Conservation (phyloP, 1,140 invertebrate species). For the Drosophila rhopaloa region DNA sequence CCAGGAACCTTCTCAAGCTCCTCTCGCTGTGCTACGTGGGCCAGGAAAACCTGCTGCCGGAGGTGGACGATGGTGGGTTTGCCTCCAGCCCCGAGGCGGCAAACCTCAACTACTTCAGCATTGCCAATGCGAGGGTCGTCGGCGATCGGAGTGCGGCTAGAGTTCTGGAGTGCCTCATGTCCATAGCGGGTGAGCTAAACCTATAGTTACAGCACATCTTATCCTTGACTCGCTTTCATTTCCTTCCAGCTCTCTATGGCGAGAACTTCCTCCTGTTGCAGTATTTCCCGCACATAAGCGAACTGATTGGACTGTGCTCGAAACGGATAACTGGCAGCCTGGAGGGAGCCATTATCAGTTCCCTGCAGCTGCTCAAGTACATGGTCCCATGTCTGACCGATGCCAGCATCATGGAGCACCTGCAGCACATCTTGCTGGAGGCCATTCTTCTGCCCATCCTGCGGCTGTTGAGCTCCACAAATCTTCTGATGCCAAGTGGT, state of each 20-base stretch:
- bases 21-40: conserved; percentile 96
- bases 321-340: conserved; percentile 91
- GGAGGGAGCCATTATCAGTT: conserved; percentile 95
- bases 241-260: conserved; percentile 55
- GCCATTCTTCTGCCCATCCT: conserved; percentile 92
- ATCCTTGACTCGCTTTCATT: neutral
- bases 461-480: conserved; percentile 89
- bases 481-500: conserved; percentile 92
- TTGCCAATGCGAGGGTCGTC: conserved; percentile 87
- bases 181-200: conserved; percentile 88
- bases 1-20: conserved; percentile 96
- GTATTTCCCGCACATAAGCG: conserved; percentile 96
- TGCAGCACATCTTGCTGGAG: conserved; percentile 91
- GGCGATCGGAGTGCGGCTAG: conserved; percentile 94
- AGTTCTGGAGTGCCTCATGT: conserved; percentile 94
- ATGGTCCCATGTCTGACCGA: conserved; percentile 94
- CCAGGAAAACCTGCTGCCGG: conserved; percentile 89
- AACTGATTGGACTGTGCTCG: conserved; percentile 91
- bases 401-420: conserved; percentile 92
- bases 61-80: conserved; percentile 53
- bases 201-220: conserved; percentile 84
- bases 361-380: conserved; percentile 91
- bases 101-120: conserved; percentile 86
- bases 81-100: conserved; percentile 38
- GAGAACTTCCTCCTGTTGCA: conserved; percentile 93